Conservation (phyloP, 2,888 invertebrate species). For the Augiades crinisus region DNA sequence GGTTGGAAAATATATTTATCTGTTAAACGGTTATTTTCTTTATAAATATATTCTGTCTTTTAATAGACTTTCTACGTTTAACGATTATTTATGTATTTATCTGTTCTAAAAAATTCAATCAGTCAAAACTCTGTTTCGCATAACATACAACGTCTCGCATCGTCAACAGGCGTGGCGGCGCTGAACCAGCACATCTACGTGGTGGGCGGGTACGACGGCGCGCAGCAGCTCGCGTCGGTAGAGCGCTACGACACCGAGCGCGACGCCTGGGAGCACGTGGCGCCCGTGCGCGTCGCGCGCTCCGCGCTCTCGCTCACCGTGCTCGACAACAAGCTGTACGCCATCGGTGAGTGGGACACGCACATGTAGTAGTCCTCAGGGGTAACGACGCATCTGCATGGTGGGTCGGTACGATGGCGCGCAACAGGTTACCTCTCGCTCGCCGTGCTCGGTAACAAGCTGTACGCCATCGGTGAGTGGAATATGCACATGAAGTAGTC, state of each 20-base stretch:
- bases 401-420: constrained; percentile 96
- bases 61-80: no score
- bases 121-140: no score
- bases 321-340: constrained; percentile 92
- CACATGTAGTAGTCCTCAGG: no score
- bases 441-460: constrained; percentile 91
- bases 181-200: constrained; percentile 94
- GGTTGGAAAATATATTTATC: no score
- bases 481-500: no score
- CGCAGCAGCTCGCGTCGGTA: constrained; percentile 89
- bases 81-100: no score
- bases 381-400: constrained; percentile 93
- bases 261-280: constrained; percentile 89
- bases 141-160: no score
- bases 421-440: constrained; percentile 91
- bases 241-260: constrained; percentile 93
- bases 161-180: constrained; percentile 86
- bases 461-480: constrained; percentile 92
- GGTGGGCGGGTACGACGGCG: constrained; percentile 97
- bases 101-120: no score
- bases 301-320: constrained; percentile 95
- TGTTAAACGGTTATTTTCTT: no score
- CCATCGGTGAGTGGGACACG: constrained; percentile 89
- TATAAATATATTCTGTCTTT: no score
- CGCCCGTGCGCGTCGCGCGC: constrained; percentile 89